Conservation (phyloP, 2,888 invertebrate species). For the Mesopsocus fuscifrons region DNA sequence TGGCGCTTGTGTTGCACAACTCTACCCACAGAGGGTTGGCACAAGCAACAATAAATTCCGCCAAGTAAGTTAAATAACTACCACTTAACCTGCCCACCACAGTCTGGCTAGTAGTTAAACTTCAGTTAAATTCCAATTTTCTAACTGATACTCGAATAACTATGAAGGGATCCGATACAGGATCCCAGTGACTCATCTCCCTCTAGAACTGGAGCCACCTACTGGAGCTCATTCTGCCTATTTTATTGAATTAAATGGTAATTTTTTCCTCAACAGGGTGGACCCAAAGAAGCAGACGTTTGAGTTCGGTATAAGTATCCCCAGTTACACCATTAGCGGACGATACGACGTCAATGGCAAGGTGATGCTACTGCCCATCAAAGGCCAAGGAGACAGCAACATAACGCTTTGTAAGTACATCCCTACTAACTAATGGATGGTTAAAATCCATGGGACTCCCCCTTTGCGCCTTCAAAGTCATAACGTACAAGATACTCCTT, state of each 20-base stretch:
- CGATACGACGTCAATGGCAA: slow-evolving; percentile 8
- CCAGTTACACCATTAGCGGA: neutral
- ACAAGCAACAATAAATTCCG: neutral
- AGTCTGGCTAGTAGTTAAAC: too few species aligned
- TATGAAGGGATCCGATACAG: too few species aligned
- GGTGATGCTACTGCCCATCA: slow-evolving; percentile 11
- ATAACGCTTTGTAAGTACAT: slow-evolving; percentile 5
- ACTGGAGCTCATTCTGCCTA: too few species aligned
- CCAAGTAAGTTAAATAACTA: slow-evolving; percentile 2
- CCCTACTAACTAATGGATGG: too few species aligned
- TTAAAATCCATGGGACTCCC: too few species aligned
- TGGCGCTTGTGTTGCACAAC: slow-evolving; percentile 2
- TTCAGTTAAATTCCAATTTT: too few species aligned
- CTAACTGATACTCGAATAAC: too few species aligned
- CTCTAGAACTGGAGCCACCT: too few species aligned
- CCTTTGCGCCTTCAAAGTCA: too few species aligned
- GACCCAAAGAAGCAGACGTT: neutral
- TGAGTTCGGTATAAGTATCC: neutral
- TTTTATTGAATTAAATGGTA: too few species aligned
- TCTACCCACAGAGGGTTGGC: slow-evolving; percentile 4
- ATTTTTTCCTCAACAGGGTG: neutral
- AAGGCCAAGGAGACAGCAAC: slow-evolving; percentile 5
- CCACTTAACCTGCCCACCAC: neutral
- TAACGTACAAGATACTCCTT: too few species aligned
- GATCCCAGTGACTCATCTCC: too few species aligned